phyloP scores from a whole-genome alignment of 2,113 vertebrate genomes.

The Gopherus evgoodei region DNA sequence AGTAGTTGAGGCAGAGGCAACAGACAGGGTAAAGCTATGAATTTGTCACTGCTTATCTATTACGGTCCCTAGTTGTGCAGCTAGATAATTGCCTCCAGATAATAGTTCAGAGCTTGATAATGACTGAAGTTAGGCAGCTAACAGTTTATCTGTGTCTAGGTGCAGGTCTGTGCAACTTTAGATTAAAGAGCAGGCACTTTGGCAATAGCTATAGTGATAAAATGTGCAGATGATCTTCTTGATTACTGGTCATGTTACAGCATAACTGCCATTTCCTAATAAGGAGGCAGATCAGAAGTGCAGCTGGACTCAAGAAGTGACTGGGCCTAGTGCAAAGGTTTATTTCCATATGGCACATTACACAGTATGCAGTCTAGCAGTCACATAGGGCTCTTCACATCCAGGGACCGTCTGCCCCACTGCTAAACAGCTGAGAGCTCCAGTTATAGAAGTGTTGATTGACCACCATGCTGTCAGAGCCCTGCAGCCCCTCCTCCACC shows the following conservation, averaged over 20 bases:
- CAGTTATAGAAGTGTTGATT: background rate
- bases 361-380: background rate
- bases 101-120: background rate
- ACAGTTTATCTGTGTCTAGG: background rate
- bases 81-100: background rate
- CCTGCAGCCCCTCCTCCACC: background rate
- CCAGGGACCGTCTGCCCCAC: background rate
- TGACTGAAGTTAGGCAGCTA: background rate
- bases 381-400: background rate
- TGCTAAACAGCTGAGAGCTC: background rate
- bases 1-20: background rate
- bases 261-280: background rate
- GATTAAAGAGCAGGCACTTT: background rate
- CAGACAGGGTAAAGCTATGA: accelerated
- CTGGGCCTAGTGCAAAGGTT: background rate
- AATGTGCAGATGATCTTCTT: background rate
- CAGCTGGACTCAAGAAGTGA: background rate
- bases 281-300: accelerated
- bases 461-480: background rate
- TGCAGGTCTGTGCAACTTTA: background rate
- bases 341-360: background rate
- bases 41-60: background rate
- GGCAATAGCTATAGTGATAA: background rate
- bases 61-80: background rate
- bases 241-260: background rate